Conservation (phyloP, 2,888 invertebrate species). For the Andrena bicolor region DNA sequence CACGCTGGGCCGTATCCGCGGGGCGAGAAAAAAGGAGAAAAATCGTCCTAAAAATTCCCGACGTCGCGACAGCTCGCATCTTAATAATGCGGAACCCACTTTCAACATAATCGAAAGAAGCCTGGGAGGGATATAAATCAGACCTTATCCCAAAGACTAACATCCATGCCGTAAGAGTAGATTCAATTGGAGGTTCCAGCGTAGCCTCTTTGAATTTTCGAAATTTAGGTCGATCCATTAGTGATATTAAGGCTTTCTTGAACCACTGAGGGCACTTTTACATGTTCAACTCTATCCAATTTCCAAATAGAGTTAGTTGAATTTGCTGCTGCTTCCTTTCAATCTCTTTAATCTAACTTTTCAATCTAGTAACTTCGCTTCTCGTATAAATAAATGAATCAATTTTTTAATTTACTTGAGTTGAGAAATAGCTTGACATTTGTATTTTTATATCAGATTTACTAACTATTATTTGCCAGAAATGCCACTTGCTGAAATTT, state of each 20-base stretch:
- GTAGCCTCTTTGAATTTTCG: neutral
- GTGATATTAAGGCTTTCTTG: neutral
- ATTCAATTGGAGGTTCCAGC: neutral
- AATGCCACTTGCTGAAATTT: too few relatives aligned
- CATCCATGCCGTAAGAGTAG: neutral
- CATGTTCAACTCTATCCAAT: neutral
- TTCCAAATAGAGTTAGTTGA: neutral
- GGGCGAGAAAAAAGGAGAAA: constrained; percentile 28
- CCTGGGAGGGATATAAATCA: neutral
- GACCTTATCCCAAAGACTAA: constrained; percentile 9
- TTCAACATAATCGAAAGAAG: constrained; percentile 29
- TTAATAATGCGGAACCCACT: constrained; percentile 52
- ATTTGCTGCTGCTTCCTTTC: neutral
- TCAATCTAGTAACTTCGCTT: neutral
- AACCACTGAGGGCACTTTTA: neutral
- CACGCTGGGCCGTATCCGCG: constrained; percentile 25
- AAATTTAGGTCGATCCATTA: constrained; percentile 1
- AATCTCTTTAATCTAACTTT: neutral
- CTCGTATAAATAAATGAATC: too few relatives aligned
- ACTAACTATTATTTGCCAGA: too few relatives aligned
- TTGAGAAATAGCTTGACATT: too few relatives aligned
- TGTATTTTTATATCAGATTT: too few relatives aligned
- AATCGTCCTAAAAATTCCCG: constrained; percentile 36
- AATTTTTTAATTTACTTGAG: too few relatives aligned
- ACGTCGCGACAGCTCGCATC: constrained; percentile 35